Base-by-base conservation (phyloP, 2,888 invertebrate species). In the Philhelius pedissequus region DNA sequence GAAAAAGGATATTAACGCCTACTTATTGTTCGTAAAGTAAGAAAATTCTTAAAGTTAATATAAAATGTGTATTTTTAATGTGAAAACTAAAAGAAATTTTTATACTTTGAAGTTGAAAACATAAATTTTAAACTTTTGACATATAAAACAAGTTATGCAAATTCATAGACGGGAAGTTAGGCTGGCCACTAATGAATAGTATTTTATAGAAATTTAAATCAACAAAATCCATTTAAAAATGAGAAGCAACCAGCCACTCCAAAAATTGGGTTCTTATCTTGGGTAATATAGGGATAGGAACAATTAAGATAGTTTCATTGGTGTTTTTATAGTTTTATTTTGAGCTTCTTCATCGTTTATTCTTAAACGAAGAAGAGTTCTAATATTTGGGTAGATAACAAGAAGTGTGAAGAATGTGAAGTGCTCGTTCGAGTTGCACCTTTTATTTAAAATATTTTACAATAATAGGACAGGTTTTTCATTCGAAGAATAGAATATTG, bases 1-100 rank as follows among this genome's bases (percentile, higher is more conserved):
- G 11, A 25, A 68, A 78, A 54, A 68, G 77, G 68, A 73, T 54
- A 73, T 68, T 62, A 73, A 82, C 82, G 82, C 82, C 82, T 77
- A 62, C 76, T 11, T 18, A 48, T n/a, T 13, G 8, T n/a, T 4
- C 13, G 30, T 20, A 32, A 35, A 50, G 22, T 62, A 54, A 27
- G 11, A 20, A 66, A 48, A 68, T 54, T 25, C 13, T 3, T 30
- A 22, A 15, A n/a, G 15, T 20, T 32, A 43, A n/a, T 35, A 18
- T 43, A 56, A 56, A 20, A 35, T 20, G 56, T 32, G 22, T 32
- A 7, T 54, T 45, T 43, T 54, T 22, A 9, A 40, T 18, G 50
- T 60, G 11, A 35, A 20, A 62, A 60, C 50, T 48, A 48, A 48
- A n/a, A 25, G 7, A 7, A 48, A 48, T 22, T 7, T 18, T 1